Base-by-base conservation (phyloP, 2,113 vertebrate genomes). In the Lepidiolamprologus cunningtoni region DNA sequence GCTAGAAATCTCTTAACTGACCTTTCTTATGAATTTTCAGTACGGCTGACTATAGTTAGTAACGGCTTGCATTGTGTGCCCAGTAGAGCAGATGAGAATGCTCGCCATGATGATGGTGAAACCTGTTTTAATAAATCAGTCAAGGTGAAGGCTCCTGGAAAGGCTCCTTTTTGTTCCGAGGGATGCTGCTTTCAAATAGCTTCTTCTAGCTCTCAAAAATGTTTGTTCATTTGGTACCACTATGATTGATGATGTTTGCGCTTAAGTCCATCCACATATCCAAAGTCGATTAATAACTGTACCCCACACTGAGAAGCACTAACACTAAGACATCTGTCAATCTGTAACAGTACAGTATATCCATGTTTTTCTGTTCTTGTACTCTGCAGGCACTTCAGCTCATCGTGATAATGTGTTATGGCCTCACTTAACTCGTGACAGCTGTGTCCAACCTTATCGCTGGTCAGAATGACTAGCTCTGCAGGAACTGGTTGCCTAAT, bases 351-450 rank as follows among this genome's bases (percentile, higher is more conserved):
- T 68, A 33, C 52, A 26, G 28, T 35, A 33, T 17, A 19, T 73
- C 71, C 68, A 68, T 80, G 16, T 85, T 21, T n/a, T 31, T 58
- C 82, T 80, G 54, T 45, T 88, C 63, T 76, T 84, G 52, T 50
- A 68, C 66, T 89, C 85, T 80, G 68, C 83, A 80, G 73, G n/a
- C 80, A 37, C 73, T 84, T 90, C 12, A 82, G 52, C 50, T 37
- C 76, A 89, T 93, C 68, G 87, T 71, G 63, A 92, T 52, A 80
- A 80, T 31, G 88, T 68, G 80, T 12, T 78, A 82, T 86, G 84
- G 82, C 66, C 83, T 90, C 83, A 54, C 53, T 89, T 83, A 68
- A 91, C 94, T 93, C 58, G n/a, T 92, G 92, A 94, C 92, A 95
- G 86, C 87, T 90, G 92, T 87, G 85, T 91, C 92, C 91, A 90